Conservation (phyloP, 2,888 invertebrate genomes). For the Polymixis lichenea region DNA sequence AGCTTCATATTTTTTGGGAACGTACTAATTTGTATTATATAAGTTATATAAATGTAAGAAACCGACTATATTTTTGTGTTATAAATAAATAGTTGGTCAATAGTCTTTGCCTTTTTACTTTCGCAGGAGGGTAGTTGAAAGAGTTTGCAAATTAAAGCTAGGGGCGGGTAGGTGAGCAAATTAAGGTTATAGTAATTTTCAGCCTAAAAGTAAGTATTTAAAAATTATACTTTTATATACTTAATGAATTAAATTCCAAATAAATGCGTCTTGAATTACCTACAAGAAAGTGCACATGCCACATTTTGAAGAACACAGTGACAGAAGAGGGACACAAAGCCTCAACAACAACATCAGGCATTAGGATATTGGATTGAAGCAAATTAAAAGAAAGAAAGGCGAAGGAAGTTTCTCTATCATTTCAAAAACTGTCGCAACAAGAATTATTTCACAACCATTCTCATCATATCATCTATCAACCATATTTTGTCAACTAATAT, state of each 20-base stretch:
- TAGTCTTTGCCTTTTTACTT: background rate
- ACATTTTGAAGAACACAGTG: background rate
- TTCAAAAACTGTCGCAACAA: conserved; percentile 79
- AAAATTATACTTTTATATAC: conserved; percentile 3
- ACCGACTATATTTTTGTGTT: conserved; percentile 44
- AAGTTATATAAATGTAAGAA: conserved; percentile 49
- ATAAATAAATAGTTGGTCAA: conserved; percentile 24
- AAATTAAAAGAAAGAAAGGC: conserved; percentile 12
- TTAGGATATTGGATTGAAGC: conserved; percentile 1
- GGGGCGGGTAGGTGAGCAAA: conserved; percentile 10
- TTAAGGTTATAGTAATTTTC: conserved; percentile 5
- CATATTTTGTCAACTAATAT: conserved; percentile 62
- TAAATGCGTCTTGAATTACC: conserved; percentile 36
- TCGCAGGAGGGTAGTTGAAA: background rate
- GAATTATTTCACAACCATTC: conserved; percentile 85
- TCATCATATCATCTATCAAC: conserved; percentile 74
- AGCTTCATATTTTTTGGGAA: conserved; percentile 79
- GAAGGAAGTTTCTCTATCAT: conserved; percentile 55
- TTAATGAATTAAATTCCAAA: conserved; percentile 29
- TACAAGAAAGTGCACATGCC: background rate
- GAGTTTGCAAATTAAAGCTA: conserved; percentile 16
- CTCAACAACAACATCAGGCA: background rate
- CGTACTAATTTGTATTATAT: conserved; percentile 68
- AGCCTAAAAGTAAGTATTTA: conserved; percentile 39
- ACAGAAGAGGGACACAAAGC: background rate